Conservation (phyloP, 2,113 vertebrate genomes). For the Dasyornis broadbenti region DNA sequence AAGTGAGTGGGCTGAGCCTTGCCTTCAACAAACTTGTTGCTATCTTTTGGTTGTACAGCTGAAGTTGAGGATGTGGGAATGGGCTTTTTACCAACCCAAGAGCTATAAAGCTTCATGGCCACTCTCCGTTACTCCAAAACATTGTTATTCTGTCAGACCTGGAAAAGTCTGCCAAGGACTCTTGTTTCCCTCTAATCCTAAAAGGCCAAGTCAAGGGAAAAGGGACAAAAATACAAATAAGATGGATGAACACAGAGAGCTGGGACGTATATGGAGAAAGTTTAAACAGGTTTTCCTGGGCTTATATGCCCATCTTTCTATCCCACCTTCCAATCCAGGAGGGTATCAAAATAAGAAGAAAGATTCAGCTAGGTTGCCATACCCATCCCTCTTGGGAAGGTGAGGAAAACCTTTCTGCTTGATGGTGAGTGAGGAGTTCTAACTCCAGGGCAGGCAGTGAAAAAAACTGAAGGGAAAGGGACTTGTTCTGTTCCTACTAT, state of each 20-base stretch:
- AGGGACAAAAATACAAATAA: neutral
- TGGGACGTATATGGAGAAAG: neutral
- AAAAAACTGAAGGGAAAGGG: neutral
- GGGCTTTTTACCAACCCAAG: neutral
- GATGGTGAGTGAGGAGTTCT: neutral
- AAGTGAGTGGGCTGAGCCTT: slow-evolving; percentile 10
- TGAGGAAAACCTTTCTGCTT: neutral
- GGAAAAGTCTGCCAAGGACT: neutral
- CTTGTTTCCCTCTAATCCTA: neutral
- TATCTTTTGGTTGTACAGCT: neutral
- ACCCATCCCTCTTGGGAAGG: neutral
- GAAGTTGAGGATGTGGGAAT: neutral
- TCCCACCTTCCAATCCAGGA: neutral
- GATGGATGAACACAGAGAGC: neutral
- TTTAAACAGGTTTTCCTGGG: neutral
- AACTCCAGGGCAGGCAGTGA: neutral
- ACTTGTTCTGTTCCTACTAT: neutral
- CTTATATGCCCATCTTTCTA: neutral
- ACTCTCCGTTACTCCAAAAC: neutral
- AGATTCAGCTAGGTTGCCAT: neutral
- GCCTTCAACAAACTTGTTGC: neutral
- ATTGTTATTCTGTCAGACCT: neutral
- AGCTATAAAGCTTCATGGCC: neutral
- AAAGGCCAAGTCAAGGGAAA: neutral
- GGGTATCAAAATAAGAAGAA: neutral